Base-by-base conservation (phyloP, 2,113 vertebrate species). In the Hystrix cristata region DNA sequence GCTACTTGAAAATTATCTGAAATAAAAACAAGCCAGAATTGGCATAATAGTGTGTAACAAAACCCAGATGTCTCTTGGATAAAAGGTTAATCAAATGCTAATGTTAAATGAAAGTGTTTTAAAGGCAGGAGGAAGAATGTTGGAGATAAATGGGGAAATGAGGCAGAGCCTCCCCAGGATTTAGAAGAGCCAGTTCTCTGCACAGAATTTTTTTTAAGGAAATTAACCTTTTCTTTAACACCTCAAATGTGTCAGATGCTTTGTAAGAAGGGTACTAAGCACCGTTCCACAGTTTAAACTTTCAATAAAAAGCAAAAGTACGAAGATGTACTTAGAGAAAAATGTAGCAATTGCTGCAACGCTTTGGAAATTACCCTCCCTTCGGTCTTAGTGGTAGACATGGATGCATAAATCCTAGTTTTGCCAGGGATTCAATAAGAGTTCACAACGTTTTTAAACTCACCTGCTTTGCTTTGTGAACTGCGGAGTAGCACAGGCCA, bases 11-110 rank as follows among this genome's bases (percentile, higher is more conserved):
- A 97, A 95, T 95, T 60, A 92, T 72, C 83, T 90, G 87, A 87
- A 97, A 92, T 92, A 90, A 95, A 97, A 98, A 91, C 87, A 97
- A 95, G 65, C 62, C 62, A 86, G 94, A 90, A 97, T 96, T 62
- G 90, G 90, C 62, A 78, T 96, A 97, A 97, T 78, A 92, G 80
- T 95, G 48, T 81, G n/a, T 97, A 94, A 97, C 94, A 98, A 98
- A 98, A 95, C 81, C 96, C 96, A 98, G 97, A 96, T 85, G 87
- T 95, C 96, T 97, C 81, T 95, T 87, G 96, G 91, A 94, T 94
- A 96, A 97, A 97, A 98, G 96, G 96, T 98, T 97, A 98, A 97
- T 97, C 87, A 76, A 97, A 97, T 97, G 97, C 95, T 97, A 97
- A 97, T 90, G 95, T 84, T 95, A 96, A 96, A 96, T 78, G 55